Base-by-base conservation (phyloP, 2,888 invertebrate species). In the Pyrrhosoma nymphula region DNA sequence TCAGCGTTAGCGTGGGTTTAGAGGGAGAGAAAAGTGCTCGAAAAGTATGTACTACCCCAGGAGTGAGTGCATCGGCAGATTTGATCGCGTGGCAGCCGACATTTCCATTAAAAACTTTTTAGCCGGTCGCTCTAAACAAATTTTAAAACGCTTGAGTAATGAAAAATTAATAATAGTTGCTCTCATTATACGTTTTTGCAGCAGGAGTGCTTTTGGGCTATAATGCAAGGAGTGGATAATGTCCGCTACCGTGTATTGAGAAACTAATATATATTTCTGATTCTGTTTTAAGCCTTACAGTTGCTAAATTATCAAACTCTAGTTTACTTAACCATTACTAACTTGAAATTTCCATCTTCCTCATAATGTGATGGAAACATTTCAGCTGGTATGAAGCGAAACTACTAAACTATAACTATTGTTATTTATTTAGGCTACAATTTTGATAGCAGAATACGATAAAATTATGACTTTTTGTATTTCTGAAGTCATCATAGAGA, bases 11-110 rank as follows among this genome's bases (percentile, higher is more conserved):
- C 8, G 35, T 18, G 82, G 35, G 82, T 6, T 16, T 14, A 0
- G n/a, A 0, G 16, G 30, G 35, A 35, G 35, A 82, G 82, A 82
- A 16, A 82, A 82, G 82, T 35, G 82, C 82, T 35, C 82, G 14
- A 14, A 82, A 82, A 82, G 82, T 82, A 82, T 35, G 82, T 20
- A 60, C 60, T 20, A 20, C 60, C 60, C 82, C 30, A 35, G 82
- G 35, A 82, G 82, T 30, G 82, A 82, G 82, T 82, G 82, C 35
- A 82, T 82, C 35, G 82, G 82, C 82, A 82, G 82, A 82, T 82
- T 82, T 35, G 82, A 82, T 35, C 82, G 35, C 82, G 82, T 82
- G 82, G 16, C 26, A 26, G 30, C 82, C 35, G 35, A 82, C 14
- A n/a, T 23, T 35, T 82, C 35, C 82, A 82, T 82, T 82, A 82